These are phyloP conservation scores for Frieseomelitta varia DNA, from an alignment of 1,140 invertebrate genomes.

Conservation along the genomic window DNA sequence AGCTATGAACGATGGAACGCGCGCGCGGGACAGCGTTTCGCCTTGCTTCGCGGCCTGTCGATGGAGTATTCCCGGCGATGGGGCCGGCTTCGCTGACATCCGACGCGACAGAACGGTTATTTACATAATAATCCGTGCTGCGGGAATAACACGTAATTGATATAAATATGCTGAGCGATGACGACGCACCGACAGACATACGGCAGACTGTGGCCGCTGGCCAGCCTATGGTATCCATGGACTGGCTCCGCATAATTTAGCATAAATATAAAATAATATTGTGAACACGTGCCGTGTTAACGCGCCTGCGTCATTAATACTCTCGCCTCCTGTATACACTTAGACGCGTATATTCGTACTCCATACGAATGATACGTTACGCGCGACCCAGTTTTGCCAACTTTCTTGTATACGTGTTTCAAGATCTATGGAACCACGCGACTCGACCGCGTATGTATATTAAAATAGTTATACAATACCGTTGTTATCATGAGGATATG, in stretches of 20 bases:
- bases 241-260: conserved; percentile 78
- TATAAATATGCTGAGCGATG: conserved; percentile 78
- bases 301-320: conserved; percentile 71
- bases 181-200: conserved; percentile 75
- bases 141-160: conserved; percentile 79
- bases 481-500: too few species aligned
- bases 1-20: neutral
- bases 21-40: neutral
- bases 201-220: conserved; percentile 76
- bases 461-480: too few species aligned
- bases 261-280: conserved; percentile 81
- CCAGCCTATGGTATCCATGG: conserved; percentile 75
- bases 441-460: too few species aligned
- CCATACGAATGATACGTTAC: neutral
- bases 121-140: conserved; percentile 78
- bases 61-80: conserved; percentile 8
- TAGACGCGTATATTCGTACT: conserved; percentile 34
- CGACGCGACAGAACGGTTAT: conserved; percentile 66
- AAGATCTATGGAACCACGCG: too few species aligned
- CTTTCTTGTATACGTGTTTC: neutral
- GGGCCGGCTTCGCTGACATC: conserved; percentile 51
- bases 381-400: conserved; percentile 1
- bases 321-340: conserved; percentile 51
- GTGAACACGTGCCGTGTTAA: conserved; percentile 78
- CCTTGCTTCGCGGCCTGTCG: conserved; percentile 12